Conservation (phyloP, 2,888 invertebrate genomes). For the Tinea semifulvella region DNA sequence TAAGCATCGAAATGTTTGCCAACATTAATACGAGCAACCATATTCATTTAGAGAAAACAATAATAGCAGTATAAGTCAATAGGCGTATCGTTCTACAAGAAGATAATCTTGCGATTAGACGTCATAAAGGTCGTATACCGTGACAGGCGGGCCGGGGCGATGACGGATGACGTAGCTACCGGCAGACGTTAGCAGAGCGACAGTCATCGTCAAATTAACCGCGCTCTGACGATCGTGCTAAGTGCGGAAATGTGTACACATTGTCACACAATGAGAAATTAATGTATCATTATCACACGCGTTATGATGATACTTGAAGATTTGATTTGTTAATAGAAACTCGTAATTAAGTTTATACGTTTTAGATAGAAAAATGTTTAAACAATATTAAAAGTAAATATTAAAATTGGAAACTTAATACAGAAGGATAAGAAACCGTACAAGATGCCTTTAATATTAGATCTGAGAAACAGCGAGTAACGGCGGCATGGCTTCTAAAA, state of each 20-base stretch:
- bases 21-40: no score
- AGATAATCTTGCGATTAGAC: constrained; percentile 56
- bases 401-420: no score
- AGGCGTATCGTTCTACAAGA: constrained; percentile 18
- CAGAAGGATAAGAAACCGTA: not conserved
- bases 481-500: constrained; percentile 28
- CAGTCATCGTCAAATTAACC: constrained; percentile 58
- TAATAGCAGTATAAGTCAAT: constrained; percentile 1
- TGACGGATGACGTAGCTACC: constrained; percentile 34
- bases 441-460: constrained; percentile 3
- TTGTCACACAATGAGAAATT: constrained; percentile 30
- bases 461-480: constrained; percentile 8
- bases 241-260: constrained; percentile 61
- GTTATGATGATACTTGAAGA: constrained; percentile 1
- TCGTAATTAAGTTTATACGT: no score
- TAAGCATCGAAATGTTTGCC: no score
- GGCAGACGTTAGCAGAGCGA: constrained; percentile 28
- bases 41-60: no score
- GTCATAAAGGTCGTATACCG: constrained; percentile 29
- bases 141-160: constrained; percentile 24
- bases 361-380: no score
- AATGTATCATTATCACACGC: constrained; percentile 21
- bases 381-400: no score
- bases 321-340: not conserved
- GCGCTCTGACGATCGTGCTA: constrained; percentile 30